Conservation (phyloP, 2,888 invertebrate genomes). For the Fabriciana adippe region DNA sequence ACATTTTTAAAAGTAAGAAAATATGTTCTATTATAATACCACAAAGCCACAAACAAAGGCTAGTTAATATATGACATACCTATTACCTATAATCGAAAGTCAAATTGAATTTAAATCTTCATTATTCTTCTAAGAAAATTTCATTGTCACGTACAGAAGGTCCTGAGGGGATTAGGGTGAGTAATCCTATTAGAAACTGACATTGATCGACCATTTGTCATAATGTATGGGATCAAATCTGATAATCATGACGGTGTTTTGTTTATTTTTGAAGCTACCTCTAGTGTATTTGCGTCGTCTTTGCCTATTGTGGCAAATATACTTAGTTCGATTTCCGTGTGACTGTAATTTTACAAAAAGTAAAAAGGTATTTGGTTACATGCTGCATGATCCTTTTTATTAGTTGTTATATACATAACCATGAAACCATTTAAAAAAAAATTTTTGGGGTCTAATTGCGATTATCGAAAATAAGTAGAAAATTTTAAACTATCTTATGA, state of each 20-base stretch:
- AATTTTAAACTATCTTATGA: too few relatives aligned
- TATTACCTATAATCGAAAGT: constrained; percentile 28
- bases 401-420: too few relatives aligned
- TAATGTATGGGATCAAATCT: constrained; percentile 40
- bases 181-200: constrained; percentile 62
- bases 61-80: background rate
- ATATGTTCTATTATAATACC: background rate
- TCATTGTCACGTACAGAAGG: constrained; percentile 48
- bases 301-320: background rate
- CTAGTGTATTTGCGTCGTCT: background rate
- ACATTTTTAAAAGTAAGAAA: too few relatives aligned
- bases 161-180: constrained; percentile 45
- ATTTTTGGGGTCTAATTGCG: too few relatives aligned
- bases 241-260: constrained; percentile 29
- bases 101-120: constrained; percentile 41
- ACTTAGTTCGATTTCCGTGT: too few relatives aligned
- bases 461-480: too few relatives aligned
- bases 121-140: constrained; percentile 47
- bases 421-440: too few relatives aligned
- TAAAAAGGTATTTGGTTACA: too few relatives aligned
- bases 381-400: too few relatives aligned
- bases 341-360: too few relatives aligned
- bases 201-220: constrained; percentile 61
- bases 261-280: constrained; percentile 1
- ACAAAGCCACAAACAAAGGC: background rate